A percentile compares a stretch with the other conserved stretches of the same genome.
These are phyloP conservation scores for Pipistrellus nathusii DNA, from an alignment of 2,797 vertebrate species.

Conservation along the genomic window DNA sequence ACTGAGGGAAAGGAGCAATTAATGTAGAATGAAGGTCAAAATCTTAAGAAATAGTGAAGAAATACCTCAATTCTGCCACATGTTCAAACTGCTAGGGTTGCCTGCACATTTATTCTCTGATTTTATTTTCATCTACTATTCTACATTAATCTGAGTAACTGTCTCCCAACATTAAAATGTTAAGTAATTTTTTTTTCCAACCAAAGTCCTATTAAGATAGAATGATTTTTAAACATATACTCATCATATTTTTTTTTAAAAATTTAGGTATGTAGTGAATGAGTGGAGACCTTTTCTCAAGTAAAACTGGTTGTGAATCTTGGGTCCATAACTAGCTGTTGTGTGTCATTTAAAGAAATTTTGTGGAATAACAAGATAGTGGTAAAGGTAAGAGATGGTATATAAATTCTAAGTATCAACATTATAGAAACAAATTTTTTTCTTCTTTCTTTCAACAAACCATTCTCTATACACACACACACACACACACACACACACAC, in stretches of 20 bases:
- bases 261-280: neutral
- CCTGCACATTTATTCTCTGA: neutral
- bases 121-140: neutral
- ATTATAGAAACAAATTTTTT: conserved; percentile 33
- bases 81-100: neutral
- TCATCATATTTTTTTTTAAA: neutral
- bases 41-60: neutral
- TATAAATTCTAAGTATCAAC: neutral
- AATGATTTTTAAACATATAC: neutral
- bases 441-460: neutral
- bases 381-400: neutral
- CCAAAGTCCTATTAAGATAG: neutral
- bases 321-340: neutral
- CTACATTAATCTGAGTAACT: neutral
- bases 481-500: neutral
- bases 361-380: neutral
- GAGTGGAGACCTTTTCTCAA: neutral
- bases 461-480: conserved; percentile 24
- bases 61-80: neutral
- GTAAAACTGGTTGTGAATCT: neutral
- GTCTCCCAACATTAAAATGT: neutral
- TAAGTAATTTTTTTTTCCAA: neutral
- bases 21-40: neutral
- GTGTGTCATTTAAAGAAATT: neutral
- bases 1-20: neutral